Evolutionary conservation across 1,140 invertebrate genomes (phyloP).

Genomic region (Neodiprion lecontei): DNA sequence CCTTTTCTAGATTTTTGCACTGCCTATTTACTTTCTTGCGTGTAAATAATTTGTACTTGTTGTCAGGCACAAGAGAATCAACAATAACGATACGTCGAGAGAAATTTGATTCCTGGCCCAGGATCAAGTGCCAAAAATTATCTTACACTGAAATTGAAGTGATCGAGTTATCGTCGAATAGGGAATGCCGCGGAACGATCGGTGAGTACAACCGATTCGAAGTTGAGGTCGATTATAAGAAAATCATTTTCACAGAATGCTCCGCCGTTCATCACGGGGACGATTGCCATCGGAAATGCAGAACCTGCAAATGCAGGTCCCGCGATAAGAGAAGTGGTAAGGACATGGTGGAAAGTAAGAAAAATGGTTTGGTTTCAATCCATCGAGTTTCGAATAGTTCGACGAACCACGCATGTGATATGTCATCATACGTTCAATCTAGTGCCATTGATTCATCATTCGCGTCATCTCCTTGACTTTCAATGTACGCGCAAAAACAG

Average conservation of each 20-base stretch:
- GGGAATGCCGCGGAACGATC: neutral
- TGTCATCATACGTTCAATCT: too few species aligned
- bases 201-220: constrained; percentile 18
- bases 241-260: neutral
- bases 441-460: too few species aligned
- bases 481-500: too few species aligned
- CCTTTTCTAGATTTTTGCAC: too few species aligned
- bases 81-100: constrained; percentile 15
- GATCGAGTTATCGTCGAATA: neutral
- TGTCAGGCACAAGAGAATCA: constrained; percentile 18
- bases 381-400: too few species aligned
- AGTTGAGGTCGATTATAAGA: neutral
- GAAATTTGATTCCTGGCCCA: constrained; percentile 18
- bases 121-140: constrained; percentile 33
- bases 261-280: constrained; percentile 16
- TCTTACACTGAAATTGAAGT: constrained; percentile 27
- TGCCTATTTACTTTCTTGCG: neutral
- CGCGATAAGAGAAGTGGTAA: too few species aligned
- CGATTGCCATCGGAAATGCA: neutral
- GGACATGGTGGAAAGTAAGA: too few species aligned
- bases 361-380: too few species aligned
- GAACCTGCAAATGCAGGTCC: too few species aligned
- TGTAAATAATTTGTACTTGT: constrained; percentile 20
- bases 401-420: too few species aligned
- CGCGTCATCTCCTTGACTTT: too few species aligned